These are phyloP conservation scores for Drosophila mayri DNA, from an alignment of 1,140 invertebrate genomes.

Conservation along the genomic window DNA sequence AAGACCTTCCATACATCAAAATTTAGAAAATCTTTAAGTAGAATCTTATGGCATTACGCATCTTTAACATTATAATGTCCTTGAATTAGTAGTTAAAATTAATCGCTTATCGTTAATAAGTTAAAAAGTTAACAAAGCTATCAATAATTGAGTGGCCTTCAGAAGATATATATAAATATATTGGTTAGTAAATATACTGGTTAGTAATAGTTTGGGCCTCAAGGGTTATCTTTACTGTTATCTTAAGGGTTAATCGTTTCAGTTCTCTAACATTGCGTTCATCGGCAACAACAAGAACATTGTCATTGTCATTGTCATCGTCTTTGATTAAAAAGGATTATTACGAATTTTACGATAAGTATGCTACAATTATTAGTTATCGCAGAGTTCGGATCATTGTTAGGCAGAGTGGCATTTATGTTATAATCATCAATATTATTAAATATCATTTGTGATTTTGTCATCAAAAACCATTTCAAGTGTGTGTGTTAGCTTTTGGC, in stretches of 20 bases:
- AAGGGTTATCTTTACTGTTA: constrained; percentile 21
- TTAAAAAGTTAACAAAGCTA: constrained; percentile 12
- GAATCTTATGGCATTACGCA: neutral
- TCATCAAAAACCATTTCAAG: constrained; percentile 82
- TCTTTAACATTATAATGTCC: neutral
- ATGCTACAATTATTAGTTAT: constrained; percentile 22
- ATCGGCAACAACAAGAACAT: constrained; percentile 67
- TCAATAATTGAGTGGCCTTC: constrained; percentile 39
- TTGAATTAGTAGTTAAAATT: neutral
- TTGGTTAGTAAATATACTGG: too few species aligned
- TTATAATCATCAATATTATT: constrained; percentile 22
- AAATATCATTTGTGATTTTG: constrained; percentile 42
- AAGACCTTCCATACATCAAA: neutral
- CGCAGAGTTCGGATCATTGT: constrained; percentile 24
- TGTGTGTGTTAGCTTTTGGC: constrained; percentile 73
- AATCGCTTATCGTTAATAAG: constrained; percentile 1
- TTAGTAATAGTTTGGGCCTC: constrained; percentile 10
- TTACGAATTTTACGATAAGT: constrained; percentile 14
- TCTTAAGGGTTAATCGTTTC: constrained; percentile 7
- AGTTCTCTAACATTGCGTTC: constrained; percentile 19
- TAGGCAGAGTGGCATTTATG: constrained; percentile 40
- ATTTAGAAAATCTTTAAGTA: neutral
- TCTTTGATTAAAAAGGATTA: constrained; percentile 12
- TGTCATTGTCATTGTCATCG: constrained; percentile 13
- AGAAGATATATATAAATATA: too few species aligned